Percentiles rank a stretch among this genome's conserved stretches.
Evolutionary conservation across 2,113 vertebrate species (phyloP).

Genomic region (Takifugu flavidus): DNA sequence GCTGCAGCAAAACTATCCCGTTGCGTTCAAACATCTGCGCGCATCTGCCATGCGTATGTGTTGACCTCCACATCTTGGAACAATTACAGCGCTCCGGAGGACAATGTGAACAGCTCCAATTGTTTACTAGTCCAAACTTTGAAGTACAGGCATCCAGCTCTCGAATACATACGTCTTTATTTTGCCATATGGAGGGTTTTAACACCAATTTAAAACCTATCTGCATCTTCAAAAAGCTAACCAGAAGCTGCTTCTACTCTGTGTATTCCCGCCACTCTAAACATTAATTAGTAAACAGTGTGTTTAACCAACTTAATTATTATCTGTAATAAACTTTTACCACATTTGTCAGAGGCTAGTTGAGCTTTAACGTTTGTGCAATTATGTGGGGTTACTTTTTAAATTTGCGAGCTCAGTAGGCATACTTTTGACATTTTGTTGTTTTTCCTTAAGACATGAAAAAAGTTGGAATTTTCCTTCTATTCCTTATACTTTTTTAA

Average conservation of each 20-base stretch:
- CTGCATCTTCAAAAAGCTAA: conserved; percentile 64
- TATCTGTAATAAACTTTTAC: conserved; percentile 66
- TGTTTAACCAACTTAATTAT: conserved; percentile 66
- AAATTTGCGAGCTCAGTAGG: no score
- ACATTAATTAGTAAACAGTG: conserved; percentile 67
- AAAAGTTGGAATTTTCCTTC: no score
- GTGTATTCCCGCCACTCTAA: conserved; percentile 64
- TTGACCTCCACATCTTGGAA: conserved; percentile 12
- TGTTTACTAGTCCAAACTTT: conserved; percentile 1
- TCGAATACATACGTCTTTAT: conserved; percentile 17
- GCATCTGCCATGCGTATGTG: background rate
- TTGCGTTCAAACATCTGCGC: background rate
- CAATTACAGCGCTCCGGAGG: conserved; percentile 9
- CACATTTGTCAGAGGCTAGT: conserved; percentile 40
- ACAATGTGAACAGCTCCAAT: background rate
- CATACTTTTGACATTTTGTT: no score
- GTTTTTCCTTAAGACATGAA: no score
- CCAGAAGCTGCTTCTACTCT: conserved; percentile 58
- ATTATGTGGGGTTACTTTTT: no score
- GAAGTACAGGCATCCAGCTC: background rate
- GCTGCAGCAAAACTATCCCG: background rate
- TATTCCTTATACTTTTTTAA: no score
- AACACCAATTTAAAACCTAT: conserved; percentile 26
- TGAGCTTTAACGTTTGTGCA: no score
- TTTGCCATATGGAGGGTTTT: conserved; percentile 10